Base-by-base conservation (phyloP, 2,113 vertebrate genomes). In the Oncorhynchus kisutch region DNA sequence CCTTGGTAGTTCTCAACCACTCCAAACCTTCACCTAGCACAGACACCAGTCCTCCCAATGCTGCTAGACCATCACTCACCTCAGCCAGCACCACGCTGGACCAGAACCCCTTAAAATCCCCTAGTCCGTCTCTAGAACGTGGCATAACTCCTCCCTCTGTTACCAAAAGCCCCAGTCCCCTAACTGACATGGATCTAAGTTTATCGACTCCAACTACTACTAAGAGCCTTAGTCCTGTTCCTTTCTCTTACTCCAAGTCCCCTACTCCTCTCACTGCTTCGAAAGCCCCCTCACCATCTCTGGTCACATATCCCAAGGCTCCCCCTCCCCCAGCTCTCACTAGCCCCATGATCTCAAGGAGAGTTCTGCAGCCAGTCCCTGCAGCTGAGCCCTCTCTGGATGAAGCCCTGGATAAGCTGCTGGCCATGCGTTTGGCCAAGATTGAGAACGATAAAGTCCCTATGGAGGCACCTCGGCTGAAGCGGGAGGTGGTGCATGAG, bases 371-470 rank as follows among this genome's bases (percentile, higher is more conserved):
- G 64, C 67, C 76, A 0, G 22, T 9, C 27, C 25, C 78, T 0
- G 1, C 69, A 65, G 76, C 72, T 3, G 86, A 92, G 34, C 88
- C 90, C 16, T 93, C 90, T 18, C 78, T 94, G 70, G 91, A 94
- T 5, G 92, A 93, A 71, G 92, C 86, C 1, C 87, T 95, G 20
- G 92, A 94, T 81, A 92, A 93, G 25, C 89, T 94, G 70, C 76
- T 94, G 8, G 89, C 84, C 0, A 92, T 94, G 88, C 88, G 90
- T 67, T 92, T 93, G 73, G 45, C 82, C 57, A 82, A 78, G 22
- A 16, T n/a, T 31, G 66, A 90, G 29, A 88, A 77, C 67, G 59
- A 79, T 13, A 62, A 73, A 0, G 31, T 39, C 0, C n/a, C 59
- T 7, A 31, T 27, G 12, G 87, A 87, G 57, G 79, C 81, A 1